Base-by-base conservation (phyloP, 2,113 vertebrate species). In the Plotosus lineatus region DNA sequence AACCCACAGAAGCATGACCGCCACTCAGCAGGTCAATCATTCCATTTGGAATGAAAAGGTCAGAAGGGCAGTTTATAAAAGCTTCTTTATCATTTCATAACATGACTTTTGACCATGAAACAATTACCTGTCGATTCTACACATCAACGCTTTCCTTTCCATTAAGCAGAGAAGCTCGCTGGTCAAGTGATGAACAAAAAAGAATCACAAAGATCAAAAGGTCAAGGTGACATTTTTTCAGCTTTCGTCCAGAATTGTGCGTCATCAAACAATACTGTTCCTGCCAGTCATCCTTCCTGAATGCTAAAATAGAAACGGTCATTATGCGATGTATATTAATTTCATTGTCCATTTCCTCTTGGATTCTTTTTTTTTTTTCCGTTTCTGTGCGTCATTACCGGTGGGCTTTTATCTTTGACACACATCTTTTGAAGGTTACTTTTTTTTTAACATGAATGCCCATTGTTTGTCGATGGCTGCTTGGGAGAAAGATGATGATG, bases 31-130 rank as follows among this genome's bases (percentile, higher is more conserved):
- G 42, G 44, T 50, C 15, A 50, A n/a, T 26, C 36, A 48, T 28
- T 60, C 9, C 38, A 42, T 4, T 58, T 17, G 19, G 48, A 40
- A 63, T 63, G 23, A 42, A 61, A 48, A 74, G 55, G 21, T 56
- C 38, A 44, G 44, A 60, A 76, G 36, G 58, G 46, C 69, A 81
- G 81, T 75, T 83, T 31, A 74, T 83, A 53, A 85, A 81, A 74
- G 53, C 74, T 33, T 68, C 63, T 60, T 14, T 42, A 31, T 80
- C 17, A 23, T 36, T 51, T 56, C 28, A 60, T 26, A 42, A 60
- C n/a, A 40, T 58, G 73, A 26, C 38, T 78, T 83, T 83, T 69
- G 8, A 80, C 68, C 42, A 10, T 63, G 69, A 53, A 78, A 75
- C 15, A 21, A 72, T 83, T 60, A 82, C 33, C 58, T 31, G 48